Base-by-base conservation (phyloP, 2,888 invertebrate species). In the Drosophila phalerata region DNA sequence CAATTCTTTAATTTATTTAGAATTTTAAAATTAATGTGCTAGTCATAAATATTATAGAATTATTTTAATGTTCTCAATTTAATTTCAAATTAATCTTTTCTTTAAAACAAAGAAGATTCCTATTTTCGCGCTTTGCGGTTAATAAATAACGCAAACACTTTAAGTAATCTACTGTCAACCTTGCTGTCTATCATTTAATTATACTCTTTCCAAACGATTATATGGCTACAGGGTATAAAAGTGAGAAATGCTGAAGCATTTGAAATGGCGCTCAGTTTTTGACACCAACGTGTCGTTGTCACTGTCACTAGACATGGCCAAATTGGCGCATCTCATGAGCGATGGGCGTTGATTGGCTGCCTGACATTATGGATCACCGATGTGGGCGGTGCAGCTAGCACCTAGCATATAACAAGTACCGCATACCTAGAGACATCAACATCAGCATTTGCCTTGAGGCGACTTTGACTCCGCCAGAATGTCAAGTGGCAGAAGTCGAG, bases 261-360 rank as follows among this genome's bases (percentile, higher is more conserved):
- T 70, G 63, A 66, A 70, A 71, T 64, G 66, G 62, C 69, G 69
- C 64, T 85, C 77, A 60, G 72, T 42, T 70, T 69, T 61, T 80
- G 75, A 80, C 81, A 72, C 51, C 57, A 65, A 70, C 63, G 70
- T 69, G 69, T 70, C 83, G 71, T 28, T 86, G 84, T 88, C 90
- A 73, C 72, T 83, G 80, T 85, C 85, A 85, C 74, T 85, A 79
- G 90, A 76, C 85, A 82, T 17, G 77, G 73, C 83, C 77, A 80
- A 85, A 77, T 85, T 85, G 88, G 78, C 80, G 77, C 75, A 65
- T 69, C 83, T 88, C 67, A 69, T 85, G 88, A 85, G 83, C 86
- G 86, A 85, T 85, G 81, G 75, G 75, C 79, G 81, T 79, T 80
- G 88, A 84, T 88, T 82, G 85, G 61, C 70, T 67, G 67, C 47